These are phyloP conservation scores for Turdus rufiventris DNA, from an alignment of 2,113 vertebrate species.

Conservation along the genomic window DNA sequence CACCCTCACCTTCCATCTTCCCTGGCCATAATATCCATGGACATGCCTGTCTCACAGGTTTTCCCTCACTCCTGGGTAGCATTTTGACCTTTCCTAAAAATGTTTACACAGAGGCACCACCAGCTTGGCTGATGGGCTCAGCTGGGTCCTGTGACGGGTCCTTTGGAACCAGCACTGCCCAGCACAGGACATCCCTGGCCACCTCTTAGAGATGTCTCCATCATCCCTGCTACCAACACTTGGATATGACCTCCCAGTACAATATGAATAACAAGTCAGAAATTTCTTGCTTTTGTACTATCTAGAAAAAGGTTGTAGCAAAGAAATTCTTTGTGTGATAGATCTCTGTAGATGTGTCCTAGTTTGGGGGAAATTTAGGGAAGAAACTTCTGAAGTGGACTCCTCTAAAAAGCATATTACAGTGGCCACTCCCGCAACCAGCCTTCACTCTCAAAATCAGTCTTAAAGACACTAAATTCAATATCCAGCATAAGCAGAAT, in stretches of 20 bases:
- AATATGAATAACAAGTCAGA: neutral
- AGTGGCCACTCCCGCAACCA: accelerated
- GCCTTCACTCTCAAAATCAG: accelerated
- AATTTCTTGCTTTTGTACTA: neutral
- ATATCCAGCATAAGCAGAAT: neutral
- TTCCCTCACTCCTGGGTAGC: neutral
- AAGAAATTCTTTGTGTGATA: neutral
- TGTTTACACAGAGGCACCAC: neutral
- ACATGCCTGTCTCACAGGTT: neutral
- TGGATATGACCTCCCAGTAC: neutral
- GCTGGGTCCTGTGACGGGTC: neutral
- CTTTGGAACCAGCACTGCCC: neutral
- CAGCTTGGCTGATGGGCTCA: neutral
- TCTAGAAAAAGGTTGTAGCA: neutral
- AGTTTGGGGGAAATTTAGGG: neutral
- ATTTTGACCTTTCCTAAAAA: neutral
- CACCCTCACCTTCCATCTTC: neutral
- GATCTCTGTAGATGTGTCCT: neutral
- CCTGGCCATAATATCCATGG: accelerated
- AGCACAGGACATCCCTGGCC: neutral
- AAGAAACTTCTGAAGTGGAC: neutral
- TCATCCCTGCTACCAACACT: neutral
- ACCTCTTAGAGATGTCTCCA: neutral
- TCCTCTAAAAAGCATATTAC: neutral
- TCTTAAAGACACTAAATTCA: neutral